Evolutionary conservation across 2,888 invertebrate species (phyloP).

Genomic region (Drosophila emarginata): DNA sequence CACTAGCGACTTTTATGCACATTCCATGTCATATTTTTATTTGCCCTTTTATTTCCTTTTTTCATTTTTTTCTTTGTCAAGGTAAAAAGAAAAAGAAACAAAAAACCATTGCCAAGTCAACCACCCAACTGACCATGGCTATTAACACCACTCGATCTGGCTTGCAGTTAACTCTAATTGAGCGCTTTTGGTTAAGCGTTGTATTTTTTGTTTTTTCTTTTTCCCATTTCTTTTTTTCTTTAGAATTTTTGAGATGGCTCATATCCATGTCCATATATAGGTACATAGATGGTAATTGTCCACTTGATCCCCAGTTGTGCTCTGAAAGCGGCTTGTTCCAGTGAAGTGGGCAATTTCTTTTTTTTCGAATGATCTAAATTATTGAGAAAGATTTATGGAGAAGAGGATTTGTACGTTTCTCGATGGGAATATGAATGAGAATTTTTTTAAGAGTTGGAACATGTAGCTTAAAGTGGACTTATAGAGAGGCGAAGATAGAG

Average conservation of each 20-base stretch:
- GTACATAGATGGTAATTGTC: conserved; percentile 30
- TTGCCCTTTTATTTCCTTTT: conserved; percentile 34
- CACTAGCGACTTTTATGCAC: conserved; percentile 11
- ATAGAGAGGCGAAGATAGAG: no score
- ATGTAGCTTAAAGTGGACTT: no score
- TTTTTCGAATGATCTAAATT: background rate
- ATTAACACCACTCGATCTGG: conserved; percentile 1
- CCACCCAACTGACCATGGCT: conserved; percentile 10
- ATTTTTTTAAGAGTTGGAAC: no score
- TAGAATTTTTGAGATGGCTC: conserved; percentile 9
- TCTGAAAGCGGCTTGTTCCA: conserved; percentile 20
- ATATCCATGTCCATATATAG: background rate
- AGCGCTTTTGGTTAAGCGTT: conserved; percentile 44
- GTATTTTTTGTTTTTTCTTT: no score
- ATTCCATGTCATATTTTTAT: conserved; percentile 65
- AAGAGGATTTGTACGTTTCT: no score
- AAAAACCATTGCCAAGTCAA: background rate
- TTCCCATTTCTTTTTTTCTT: conserved; percentile 22
- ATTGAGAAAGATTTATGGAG: background rate
- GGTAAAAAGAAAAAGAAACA: no score
- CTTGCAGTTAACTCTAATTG: conserved; percentile 38
- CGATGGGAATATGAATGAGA: no score
- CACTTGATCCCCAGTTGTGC: conserved; percentile 44
- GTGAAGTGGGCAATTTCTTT: conserved; percentile 26
- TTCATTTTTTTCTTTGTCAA: conserved; percentile 9